phyloP scores from a whole-genome alignment of 2,113 vertebrate species.

The Cyprinus carpio region DNA sequence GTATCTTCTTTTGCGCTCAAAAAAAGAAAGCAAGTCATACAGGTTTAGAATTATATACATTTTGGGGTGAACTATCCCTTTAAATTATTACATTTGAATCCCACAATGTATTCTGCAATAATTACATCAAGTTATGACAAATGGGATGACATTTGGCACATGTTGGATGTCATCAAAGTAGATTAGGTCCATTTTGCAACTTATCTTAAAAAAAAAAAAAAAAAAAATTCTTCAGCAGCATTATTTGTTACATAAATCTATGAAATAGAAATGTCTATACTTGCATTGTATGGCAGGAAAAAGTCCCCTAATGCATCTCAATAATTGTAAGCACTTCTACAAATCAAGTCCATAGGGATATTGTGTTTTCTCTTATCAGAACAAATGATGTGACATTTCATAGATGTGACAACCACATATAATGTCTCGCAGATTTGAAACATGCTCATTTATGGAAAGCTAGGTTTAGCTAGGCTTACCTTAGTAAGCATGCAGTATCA shows the following conservation, averaged over 20 bases:
- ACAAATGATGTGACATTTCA: constrained; percentile 14
- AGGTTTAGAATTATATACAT: too few species aligned
- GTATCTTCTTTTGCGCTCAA: too few species aligned
- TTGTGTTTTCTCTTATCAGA: not conserved
- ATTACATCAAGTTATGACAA: not conserved
- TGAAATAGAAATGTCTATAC: constrained; percentile 4
- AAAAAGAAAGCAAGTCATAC: too few species aligned
- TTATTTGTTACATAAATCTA: constrained; percentile 9
- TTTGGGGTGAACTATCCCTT: too few species aligned
- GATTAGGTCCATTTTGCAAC: not conserved
- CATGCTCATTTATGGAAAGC: constrained; percentile 13
- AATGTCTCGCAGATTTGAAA: constrained; percentile 27
- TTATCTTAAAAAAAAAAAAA: not conserved
- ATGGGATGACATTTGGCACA: not conserved
- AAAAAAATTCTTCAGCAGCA: not conserved
- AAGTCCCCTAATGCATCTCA: not conserved
- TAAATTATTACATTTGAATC: not conserved
- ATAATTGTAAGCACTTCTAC: not conserved
- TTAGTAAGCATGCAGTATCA: constrained; percentile 21
- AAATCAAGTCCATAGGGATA: constrained; percentile 20
- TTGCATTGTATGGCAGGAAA: not conserved
- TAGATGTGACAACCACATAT: not conserved
- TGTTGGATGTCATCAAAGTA: not conserved
- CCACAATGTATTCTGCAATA: not conserved
- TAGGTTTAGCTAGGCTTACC: not conserved